These are phyloP conservation scores for Xestia rhomboidea DNA, from an alignment of 2,888 invertebrate species.

Conservation along the genomic window DNA sequence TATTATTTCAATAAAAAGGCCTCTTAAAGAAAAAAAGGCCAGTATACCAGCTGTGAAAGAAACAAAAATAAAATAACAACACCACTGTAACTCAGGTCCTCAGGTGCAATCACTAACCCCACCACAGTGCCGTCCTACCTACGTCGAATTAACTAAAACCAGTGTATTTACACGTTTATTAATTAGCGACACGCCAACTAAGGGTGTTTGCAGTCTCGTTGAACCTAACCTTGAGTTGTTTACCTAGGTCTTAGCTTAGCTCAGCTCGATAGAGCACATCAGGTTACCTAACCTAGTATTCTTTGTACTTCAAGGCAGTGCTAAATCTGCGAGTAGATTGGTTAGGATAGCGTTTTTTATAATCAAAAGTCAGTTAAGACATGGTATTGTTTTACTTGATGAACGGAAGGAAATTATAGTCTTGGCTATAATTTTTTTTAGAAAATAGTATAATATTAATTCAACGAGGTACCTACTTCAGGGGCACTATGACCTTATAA, in stretches of 20 bases:
- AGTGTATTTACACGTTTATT: slow-evolving; percentile 73
- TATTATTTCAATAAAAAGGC: background rate
- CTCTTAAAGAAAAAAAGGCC: background rate
- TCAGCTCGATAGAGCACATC: slow-evolving; percentile 54
- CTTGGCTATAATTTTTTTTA: background rate
- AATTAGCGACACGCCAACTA: slow-evolving; percentile 66
- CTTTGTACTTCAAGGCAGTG: slow-evolving; percentile 16
- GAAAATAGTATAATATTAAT: background rate
- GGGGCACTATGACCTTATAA: background rate
- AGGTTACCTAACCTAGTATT: slow-evolving; percentile 34
- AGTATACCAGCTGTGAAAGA: background rate
- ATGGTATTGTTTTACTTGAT: background rate
- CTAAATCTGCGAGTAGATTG: slow-evolving; percentile 18
- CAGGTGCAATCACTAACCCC: background rate
- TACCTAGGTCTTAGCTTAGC: slow-evolving; percentile 54
- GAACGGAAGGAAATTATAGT: background rate
- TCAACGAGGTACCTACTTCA: background rate
- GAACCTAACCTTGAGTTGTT: slow-evolving; percentile 62
- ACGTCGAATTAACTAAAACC: slow-evolving; percentile 77
- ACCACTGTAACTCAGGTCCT: no score
- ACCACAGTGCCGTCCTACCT: slow-evolving; percentile 71
- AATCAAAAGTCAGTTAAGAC: background rate
- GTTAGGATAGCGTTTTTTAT: background rate
- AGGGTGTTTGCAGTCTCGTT: slow-evolving; percentile 53
- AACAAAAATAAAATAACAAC: background rate